A percentile compares a stretch with the other conserved stretches of the same genome.
These are phyloP conservation scores for Tursiops truncatus DNA, from an alignment of 2,113 vertebrate species.

Conservation along the genomic window DNA sequence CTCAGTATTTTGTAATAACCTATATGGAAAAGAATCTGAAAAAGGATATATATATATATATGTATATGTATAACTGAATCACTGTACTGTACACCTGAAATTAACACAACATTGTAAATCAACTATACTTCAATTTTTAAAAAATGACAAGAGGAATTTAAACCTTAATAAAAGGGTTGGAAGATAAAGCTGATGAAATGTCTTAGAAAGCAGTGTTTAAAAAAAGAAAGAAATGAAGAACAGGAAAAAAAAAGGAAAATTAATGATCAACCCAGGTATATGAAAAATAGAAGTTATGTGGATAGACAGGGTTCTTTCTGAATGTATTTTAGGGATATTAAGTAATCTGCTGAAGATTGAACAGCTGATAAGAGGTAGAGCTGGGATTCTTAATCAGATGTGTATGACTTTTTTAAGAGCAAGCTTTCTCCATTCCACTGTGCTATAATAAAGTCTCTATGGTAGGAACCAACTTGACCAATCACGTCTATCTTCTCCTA, in stretches of 20 bases:
- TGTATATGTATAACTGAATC: not conserved
- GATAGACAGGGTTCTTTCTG: not conserved
- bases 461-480: not conserved
- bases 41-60: not conserved
- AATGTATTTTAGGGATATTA: slow-evolving; percentile 22
- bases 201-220: slow-evolving; percentile 38
- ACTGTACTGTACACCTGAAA: not conserved
- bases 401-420: not conserved
- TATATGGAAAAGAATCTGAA: not conserved
- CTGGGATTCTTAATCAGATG: not conserved
- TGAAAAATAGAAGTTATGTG: not conserved
- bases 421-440: not conserved
- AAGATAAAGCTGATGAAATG: slow-evolving; percentile 20
- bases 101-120: not conserved
- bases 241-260: not conserved
- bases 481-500: not conserved
- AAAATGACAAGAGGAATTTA: slow-evolving; percentile 9
- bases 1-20: not conserved
- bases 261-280: not conserved
- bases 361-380: not conserved
- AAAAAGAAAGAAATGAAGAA: not conserved
- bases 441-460: not conserved
- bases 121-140: not conserved
- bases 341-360: not conserved
- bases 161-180: slow-evolving; percentile 46